These are phyloP conservation scores for Antennarius maculatus DNA, from an alignment of 2,797 vertebrate genomes.

Conservation along the genomic window DNA sequence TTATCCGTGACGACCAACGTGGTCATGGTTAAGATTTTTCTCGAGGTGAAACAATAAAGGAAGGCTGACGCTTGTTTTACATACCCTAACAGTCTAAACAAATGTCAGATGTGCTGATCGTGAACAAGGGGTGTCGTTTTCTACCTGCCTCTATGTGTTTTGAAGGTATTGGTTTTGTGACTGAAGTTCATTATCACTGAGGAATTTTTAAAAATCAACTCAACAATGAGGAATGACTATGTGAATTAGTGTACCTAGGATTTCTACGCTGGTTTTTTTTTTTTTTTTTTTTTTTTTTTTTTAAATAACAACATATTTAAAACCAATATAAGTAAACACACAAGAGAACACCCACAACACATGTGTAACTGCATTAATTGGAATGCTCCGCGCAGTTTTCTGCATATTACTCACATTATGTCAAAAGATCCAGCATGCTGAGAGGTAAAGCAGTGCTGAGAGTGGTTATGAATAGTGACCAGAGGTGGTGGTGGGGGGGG, in stretches of 20 bases:
- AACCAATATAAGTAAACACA: constrained; percentile 71
- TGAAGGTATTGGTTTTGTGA: constrained; percentile 35
- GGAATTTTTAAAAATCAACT: constrained; percentile 36
- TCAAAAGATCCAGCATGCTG: constrained; percentile 66
- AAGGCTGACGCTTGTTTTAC: neutral
- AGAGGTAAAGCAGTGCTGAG: constrained; percentile 56
- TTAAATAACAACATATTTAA: constrained; percentile 67
- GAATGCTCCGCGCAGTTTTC: constrained; percentile 71
- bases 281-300: constrained; percentile 15
- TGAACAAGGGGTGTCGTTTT: constrained; percentile 17
- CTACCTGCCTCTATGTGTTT: constrained; percentile 29
- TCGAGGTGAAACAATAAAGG: constrained; percentile 14
- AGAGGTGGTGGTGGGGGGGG: constrained; percentile 56
- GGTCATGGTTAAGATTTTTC: constrained; percentile 31
- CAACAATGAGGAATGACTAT: constrained; percentile 58
- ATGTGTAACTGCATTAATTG: constrained; percentile 70
- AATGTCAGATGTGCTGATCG: constrained; percentile 19
- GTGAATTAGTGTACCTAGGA: constrained; percentile 66
- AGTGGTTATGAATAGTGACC: constrained; percentile 68
- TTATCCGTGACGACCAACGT: constrained; percentile 60
- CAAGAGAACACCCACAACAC: constrained; percentile 71
- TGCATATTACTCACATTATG: constrained; percentile 78
- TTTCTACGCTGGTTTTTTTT: constrained; percentile 68
- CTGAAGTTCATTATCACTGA: constrained; percentile 58
- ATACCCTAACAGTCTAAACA: constrained; percentile 24